Evolutionary conservation across 2,113 vertebrate species (phyloP).

Genomic region (Lota lota): DNA sequence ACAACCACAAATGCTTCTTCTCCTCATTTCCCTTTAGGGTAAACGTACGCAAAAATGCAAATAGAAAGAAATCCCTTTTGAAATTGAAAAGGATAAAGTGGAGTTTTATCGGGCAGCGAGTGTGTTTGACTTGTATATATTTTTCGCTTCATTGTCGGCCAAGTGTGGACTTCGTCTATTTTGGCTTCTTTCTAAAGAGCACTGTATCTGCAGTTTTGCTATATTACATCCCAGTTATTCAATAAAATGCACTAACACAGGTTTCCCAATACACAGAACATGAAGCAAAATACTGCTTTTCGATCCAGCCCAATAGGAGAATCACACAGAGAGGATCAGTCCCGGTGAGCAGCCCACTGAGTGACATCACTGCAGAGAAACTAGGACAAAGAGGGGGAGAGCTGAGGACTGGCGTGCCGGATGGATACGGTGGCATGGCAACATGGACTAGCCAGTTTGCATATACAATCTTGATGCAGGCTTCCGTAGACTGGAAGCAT

Average conservation of each 20-base stretch:
- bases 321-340: conserved; percentile 19
- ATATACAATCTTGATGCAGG: too few species aligned
- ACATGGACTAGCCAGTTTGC: conserved; percentile 15
- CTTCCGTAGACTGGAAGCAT: conserved; percentile 5
- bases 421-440: conserved; percentile 31
- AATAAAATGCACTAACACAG: background rate
- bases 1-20: conserved; percentile 1
- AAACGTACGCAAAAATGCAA: conserved; percentile 9
- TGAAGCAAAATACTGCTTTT: conserved; percentile 1
- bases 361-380: conserved; percentile 74
- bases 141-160: too few species aligned
- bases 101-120: background rate
- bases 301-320: conserved; percentile 6
- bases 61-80: background rate
- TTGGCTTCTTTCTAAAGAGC: background rate
- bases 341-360: conserved; percentile 64
- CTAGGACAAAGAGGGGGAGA: conserved; percentile 68
- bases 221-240: background rate
- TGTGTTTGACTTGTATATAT: background rate
- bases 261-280: conserved; percentile 14
- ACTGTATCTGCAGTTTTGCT: background rate
- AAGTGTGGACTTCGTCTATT: background rate
- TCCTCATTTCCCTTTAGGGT: conserved; percentile 1
- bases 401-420: conserved; percentile 30
- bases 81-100: background rate